Evolutionary conservation across 2,888 invertebrate species (phyloP).

Genomic region (Acronicta psi): DNA sequence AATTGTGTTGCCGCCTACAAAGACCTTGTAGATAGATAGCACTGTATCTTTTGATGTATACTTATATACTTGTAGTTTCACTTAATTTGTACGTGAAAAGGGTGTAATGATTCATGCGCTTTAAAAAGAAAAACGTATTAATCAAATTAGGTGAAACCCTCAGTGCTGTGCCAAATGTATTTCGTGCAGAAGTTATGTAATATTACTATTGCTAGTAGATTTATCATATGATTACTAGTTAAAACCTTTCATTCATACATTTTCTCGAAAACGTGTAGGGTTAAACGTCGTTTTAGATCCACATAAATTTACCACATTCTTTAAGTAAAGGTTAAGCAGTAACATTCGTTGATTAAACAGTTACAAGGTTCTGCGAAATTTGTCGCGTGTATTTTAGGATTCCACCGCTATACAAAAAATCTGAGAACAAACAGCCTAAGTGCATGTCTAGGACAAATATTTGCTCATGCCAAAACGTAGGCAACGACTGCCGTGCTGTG

Average conservation of each 20-base stretch:
- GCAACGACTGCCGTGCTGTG: constrained; percentile 27
- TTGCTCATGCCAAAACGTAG: constrained; percentile 37
- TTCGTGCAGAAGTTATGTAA: constrained; percentile 37
- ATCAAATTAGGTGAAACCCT: constrained; percentile 33
- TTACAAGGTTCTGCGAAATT: constrained; percentile 20
- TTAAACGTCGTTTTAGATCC: neutral
- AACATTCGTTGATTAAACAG: constrained; percentile 7
- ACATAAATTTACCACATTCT: neutral
- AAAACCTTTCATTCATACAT: constrained; percentile 16
- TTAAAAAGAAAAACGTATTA: neutral
- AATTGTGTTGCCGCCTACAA: constrained; percentile 22
- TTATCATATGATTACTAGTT: constrained; percentile 32
- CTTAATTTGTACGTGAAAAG: constrained; percentile 19
- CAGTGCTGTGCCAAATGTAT: constrained; percentile 37
- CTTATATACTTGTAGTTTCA: neutral
- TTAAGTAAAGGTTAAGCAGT: neutral
- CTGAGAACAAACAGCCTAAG: constrained; percentile 20
- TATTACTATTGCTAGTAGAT: constrained; percentile 10
- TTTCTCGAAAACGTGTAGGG: constrained; percentile 6
- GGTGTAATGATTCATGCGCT: constrained; percentile 17
- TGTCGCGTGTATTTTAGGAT: constrained; percentile 36
- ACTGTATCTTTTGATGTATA: constrained; percentile 10
- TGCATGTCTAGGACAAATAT: constrained; percentile 50
- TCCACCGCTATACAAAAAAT: constrained; percentile 16
- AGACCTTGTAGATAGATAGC: constrained; percentile 9